Percentiles rank a stretch among this genome's conserved stretches.
Conservation (phyloP, 2,888 invertebrate species). For the Papilio protenor region DNA sequence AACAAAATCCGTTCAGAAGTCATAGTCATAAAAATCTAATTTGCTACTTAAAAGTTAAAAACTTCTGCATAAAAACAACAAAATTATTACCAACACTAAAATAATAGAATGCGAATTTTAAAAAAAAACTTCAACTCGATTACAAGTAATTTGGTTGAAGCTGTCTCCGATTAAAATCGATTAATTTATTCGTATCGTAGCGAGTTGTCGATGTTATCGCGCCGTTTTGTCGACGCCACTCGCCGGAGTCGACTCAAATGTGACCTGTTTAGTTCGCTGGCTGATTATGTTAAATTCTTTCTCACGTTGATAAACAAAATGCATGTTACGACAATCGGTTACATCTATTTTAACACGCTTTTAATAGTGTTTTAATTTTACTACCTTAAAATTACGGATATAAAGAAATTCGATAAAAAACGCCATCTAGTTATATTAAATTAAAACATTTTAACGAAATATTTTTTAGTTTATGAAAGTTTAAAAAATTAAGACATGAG, state of each 20-base stretch:
- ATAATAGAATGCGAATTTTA: constrained; percentile 28
- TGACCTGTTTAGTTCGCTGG: constrained; percentile 51
- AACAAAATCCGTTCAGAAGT: background rate
- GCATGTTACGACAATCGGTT: background rate
- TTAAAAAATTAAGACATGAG: background rate
- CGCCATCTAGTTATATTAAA: no score
- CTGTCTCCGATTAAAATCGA: constrained; percentile 67
- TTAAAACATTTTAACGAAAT: no score
- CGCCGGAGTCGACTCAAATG: constrained; percentile 50
- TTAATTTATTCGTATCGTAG: constrained; percentile 72
- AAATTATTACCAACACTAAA: constrained; percentile 12
- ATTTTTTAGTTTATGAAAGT: no score
- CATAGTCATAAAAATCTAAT: background rate
- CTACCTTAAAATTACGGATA: background rate
- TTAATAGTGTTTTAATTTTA: background rate
- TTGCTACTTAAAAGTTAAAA: background rate
- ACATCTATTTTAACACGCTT: background rate
- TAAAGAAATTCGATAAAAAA: no score
- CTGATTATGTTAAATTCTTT: constrained; percentile 36
- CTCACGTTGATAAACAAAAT: constrained; percentile 48
- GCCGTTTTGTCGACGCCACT: constrained; percentile 55
- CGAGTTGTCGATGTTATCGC: constrained; percentile 64
- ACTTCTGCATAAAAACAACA: background rate
- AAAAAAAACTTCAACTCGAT: constrained; percentile 47
- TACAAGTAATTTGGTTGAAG: constrained; percentile 53